Percentiles rank a stretch among this genome's conserved stretches.
These are phyloP conservation scores for Myanophis thanlyinensis DNA, from an alignment of 2,113 vertebrate species.

Conservation along the genomic window DNA sequence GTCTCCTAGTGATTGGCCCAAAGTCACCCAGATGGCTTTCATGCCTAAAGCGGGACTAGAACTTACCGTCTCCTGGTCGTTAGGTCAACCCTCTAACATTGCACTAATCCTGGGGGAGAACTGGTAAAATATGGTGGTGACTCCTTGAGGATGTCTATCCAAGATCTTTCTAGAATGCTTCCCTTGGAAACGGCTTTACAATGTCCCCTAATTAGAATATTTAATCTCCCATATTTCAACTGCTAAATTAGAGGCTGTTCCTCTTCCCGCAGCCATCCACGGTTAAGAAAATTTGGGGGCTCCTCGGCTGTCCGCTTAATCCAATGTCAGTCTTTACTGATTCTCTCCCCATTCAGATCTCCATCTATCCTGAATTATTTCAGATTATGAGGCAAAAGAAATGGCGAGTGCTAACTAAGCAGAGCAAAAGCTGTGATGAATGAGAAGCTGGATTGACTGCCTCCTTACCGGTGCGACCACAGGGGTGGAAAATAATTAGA, in stretches of 20 bases:
- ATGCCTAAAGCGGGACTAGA: too few relatives aligned
- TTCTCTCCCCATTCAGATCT: constrained; percentile 35
- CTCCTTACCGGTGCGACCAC: constrained; percentile 54
- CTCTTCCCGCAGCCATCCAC: constrained; percentile 28
- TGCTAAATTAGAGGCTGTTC: background rate
- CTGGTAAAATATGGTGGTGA: background rate
- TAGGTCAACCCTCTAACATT: too few relatives aligned
- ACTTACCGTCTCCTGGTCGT: too few relatives aligned
- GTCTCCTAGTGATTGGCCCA: too few relatives aligned
- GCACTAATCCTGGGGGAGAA: background rate
- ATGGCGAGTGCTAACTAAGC: background rate
- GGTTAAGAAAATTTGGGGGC: constrained; percentile 32
- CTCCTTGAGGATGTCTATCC: background rate
- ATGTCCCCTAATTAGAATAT: constrained; percentile 24
- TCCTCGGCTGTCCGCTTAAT: constrained; percentile 10
- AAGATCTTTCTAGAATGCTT: background rate
- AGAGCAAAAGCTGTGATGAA: constrained; percentile 35
- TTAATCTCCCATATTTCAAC: constrained; percentile 24
- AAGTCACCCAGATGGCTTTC: too few relatives aligned
- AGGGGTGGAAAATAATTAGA: constrained; percentile 58
- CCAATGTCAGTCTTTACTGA: constrained; percentile 7
- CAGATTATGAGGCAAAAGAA: constrained; percentile 27
- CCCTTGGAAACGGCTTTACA: background rate
- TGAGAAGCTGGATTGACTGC: constrained; percentile 28
- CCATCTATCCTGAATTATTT: constrained; percentile 37